Conservation (phyloP, 2,113 vertebrate genomes). For the Brachypodius melanocephalos region DNA sequence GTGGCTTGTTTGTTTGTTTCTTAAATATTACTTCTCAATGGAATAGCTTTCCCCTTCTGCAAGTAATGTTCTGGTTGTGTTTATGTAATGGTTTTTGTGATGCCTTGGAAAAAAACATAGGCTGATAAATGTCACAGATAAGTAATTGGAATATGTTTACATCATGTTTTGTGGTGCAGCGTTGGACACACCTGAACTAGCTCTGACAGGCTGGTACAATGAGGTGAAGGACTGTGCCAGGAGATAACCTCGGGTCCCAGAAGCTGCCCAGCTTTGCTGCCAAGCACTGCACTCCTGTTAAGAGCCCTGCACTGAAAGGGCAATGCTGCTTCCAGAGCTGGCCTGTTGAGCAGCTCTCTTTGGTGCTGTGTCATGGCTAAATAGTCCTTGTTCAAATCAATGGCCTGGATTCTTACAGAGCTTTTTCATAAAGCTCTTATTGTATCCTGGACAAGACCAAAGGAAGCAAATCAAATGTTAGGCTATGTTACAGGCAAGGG, state of each 20-base stretch:
- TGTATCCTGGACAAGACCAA: background rate
- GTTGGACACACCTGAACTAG: background rate
- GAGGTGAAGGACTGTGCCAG: background rate
- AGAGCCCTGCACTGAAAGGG: background rate
- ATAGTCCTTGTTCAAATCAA: background rate
- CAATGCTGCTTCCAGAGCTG: background rate
- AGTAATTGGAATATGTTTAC: background rate
- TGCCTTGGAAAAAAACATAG: background rate
- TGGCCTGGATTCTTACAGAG: conserved; percentile 5
- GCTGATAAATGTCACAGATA: background rate
- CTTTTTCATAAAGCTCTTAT: conserved; percentile 19
- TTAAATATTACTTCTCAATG: background rate
- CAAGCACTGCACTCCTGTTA: background rate
- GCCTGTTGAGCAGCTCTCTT: background rate
- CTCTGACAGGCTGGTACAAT: background rate
- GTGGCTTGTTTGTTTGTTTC: background rate
- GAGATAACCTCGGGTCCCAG: background rate
- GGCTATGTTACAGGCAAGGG: background rate
- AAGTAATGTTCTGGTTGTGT: background rate
- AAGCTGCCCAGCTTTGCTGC: background rate
- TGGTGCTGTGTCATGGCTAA: background rate
- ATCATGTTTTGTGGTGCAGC: background rate
- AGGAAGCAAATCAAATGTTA: conserved; percentile 14
- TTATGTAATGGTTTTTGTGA: background rate
- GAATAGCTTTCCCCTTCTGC: background rate